Base-by-base conservation (phyloP, 2,797 vertebrate genomes). In the Pantherophis alleghaniensis region DNA sequence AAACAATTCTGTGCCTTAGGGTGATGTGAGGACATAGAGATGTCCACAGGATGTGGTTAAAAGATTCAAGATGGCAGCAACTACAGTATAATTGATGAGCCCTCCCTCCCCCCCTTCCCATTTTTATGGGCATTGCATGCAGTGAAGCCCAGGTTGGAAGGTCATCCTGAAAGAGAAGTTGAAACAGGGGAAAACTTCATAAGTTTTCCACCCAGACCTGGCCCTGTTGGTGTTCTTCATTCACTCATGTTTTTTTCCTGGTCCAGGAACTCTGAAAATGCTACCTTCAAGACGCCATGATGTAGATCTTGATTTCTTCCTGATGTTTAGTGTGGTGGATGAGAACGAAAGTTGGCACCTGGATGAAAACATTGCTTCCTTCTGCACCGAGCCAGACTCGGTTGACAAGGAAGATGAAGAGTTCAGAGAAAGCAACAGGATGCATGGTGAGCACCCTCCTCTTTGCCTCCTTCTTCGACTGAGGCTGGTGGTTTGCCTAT, bases 291-390 rank as follows among this genome's bases (percentile, higher is more conserved):
- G 69, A 2, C 96, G 98, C 5, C 93, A 87, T 79, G 96, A 98
- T 18, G 97, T 98, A 92, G 97, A 97, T 79, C 63, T 96, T 26
- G 96, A 97, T 92, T 98, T 98, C 95, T 97, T 98, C 93, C 95
- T 98, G 69, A 97, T 98, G 97, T 98, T 98, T 96, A 98, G 97
- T 87, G 97, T 98, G 92, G 95, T 98, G 37, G 98, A 98, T 96
- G 98, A 98, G 95, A 98, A 98, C 88, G 95, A 98, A 47, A 98
- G 98, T 90, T 98, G 98, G 98, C 97, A 98, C 91, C 90, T 98
- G 32, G 94, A 97, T 91, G 97, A 98, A 4, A 98, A 98, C 92
- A 96, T 98, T 90, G 96, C 86, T 0, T 95, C 79, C 16, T 98
- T 97, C 94, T 98, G 98, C 88, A 95, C 69, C 87, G 97, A 97